Evolutionary conservation across 2,888 invertebrate genomes (phyloP).

Genomic region (Diabrotica balteata): DNA sequence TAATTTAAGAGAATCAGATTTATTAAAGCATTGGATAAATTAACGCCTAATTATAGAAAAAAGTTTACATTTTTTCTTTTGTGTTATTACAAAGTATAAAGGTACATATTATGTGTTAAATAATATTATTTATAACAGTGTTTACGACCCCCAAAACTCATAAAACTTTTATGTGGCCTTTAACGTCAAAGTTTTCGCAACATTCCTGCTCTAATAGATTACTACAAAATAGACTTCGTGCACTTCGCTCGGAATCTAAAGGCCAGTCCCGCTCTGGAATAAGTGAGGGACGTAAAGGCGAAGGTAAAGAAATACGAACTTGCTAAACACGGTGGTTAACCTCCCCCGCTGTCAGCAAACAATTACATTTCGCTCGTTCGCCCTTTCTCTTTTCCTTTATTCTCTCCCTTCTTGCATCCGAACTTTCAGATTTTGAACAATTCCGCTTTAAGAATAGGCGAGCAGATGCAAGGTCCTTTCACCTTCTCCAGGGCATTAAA

Average conservation of each 20-base stretch:
- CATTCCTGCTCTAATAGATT: no score
- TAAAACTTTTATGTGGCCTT: no score
- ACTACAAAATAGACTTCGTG: no score
- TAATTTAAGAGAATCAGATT: no score
- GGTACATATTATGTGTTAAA: no score
- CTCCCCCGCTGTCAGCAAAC: slow-evolving; percentile 49
- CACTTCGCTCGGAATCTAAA: background rate
- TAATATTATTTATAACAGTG: no score
- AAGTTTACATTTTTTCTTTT: no score
- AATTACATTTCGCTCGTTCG: slow-evolving; percentile 42
- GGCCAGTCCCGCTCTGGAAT: slow-evolving; percentile 3
- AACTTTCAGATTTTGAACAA: slow-evolving; percentile 43
- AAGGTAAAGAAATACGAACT: slow-evolving; percentile 36
- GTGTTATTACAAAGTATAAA: no score
- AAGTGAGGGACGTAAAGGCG: slow-evolving; percentile 25
- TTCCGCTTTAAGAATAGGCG: slow-evolving; percentile 38
- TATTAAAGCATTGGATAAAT: no score
- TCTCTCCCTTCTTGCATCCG: slow-evolving; percentile 21
- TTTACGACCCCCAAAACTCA: no score
- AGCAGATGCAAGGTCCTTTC: slow-evolving; percentile 44
- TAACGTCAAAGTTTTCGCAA: no score
- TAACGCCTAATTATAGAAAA: no score
- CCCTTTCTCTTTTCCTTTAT: slow-evolving; percentile 16
- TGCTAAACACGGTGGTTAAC: slow-evolving; percentile 45
- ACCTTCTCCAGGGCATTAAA: background rate